Evolutionary conservation across 1,140 invertebrate genomes (phyloP).

Genomic region (Coenobita brevimanus): DNA sequence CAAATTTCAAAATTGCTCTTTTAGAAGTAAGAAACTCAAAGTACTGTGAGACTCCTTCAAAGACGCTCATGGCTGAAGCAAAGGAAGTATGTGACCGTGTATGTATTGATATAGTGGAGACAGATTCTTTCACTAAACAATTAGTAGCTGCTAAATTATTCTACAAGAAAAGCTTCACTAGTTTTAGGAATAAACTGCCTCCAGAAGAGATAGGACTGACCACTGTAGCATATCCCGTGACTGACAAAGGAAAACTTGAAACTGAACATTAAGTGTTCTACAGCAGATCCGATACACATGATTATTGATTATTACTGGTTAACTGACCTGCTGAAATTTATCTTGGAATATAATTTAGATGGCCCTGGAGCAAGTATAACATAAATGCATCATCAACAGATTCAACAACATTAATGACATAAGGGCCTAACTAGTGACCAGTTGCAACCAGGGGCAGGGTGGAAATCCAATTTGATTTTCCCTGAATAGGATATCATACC

Average conservation of each 20-base stretch:
- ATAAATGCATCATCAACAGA: no score
- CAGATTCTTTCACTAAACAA: slow-evolving; percentile 64
- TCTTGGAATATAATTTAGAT: slow-evolving; percentile 54
- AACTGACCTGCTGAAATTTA: slow-evolving; percentile 51
- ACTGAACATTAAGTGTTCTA: slow-evolving; percentile 7
- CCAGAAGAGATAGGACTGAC: no score
- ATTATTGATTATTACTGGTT: slow-evolving; percentile 6
- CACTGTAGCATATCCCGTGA: slow-evolving; percentile 2
- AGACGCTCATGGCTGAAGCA: slow-evolving; percentile 59
- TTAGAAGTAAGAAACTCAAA: slow-evolving; percentile 61
- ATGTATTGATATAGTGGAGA: slow-evolving; percentile 59
- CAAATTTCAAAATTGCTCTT: slow-evolving; percentile 65
- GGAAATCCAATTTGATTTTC: no score
- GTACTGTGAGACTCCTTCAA: slow-evolving; percentile 48
- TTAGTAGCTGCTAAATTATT: slow-evolving; percentile 68
- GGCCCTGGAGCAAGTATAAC: no score
- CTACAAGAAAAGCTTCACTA: no score
- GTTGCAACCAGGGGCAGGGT: no score
- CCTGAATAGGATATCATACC: no score
- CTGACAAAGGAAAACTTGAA: slow-evolving; percentile 18
- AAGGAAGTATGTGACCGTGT: slow-evolving; percentile 68
- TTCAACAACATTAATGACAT: no score
- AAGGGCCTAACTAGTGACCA: no score
- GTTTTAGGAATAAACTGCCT: no score
- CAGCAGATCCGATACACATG: slow-evolving; percentile 2